Percentiles rank a stretch among this genome's conserved stretches.
phyloP scores from a whole-genome alignment of 2,113 vertebrate genomes.

The Scomber colias region DNA sequence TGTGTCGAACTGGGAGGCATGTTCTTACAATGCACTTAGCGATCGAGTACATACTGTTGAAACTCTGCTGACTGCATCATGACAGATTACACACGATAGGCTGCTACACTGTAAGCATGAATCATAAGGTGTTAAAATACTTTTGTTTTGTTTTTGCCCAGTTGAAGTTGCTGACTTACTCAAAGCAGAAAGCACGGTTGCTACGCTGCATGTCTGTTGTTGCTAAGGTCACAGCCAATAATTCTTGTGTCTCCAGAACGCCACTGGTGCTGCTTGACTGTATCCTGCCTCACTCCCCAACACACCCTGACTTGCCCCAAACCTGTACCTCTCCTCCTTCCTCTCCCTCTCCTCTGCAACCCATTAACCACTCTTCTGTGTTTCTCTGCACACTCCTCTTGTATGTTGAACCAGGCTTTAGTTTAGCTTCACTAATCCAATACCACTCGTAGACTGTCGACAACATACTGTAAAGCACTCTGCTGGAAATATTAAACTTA shows the following conservation, averaged over 20 bases:
- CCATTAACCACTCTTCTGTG: constrained; percentile 70
- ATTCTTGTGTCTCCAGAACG: constrained; percentile 46
- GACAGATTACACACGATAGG: constrained; percentile 4
- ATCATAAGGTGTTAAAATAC: not conserved
- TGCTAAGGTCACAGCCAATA: constrained; percentile 57
- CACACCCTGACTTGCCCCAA: constrained; percentile 33
- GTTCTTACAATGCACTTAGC: constrained; percentile 41
- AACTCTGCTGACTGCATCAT: constrained; percentile 38
- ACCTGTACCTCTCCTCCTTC: constrained; percentile 35
- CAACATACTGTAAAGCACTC: not conserved
- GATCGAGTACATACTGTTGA: constrained; percentile 12
- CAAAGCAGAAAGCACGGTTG: constrained; percentile 77
- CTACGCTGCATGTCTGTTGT: constrained; percentile 73
- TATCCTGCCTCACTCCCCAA: constrained; percentile 67
- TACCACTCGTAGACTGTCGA: not conserved
- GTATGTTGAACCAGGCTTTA: constrained; percentile 60
- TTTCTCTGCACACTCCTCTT: constrained; percentile 59
- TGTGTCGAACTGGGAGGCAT: constrained; percentile 56
- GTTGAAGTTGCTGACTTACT: constrained; percentile 92
- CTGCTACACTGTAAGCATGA: constrained; percentile 58
- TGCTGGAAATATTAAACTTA: not conserved
- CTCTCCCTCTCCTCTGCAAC: constrained; percentile 46
- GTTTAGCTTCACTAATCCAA: constrained; percentile 73
- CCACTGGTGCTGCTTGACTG: constrained; percentile 75
- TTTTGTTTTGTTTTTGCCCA: constrained; percentile 1